A percentile compares a stretch with the other conserved stretches of the same genome.
These are phyloP conservation scores for Pseudachorutes palmiensis DNA, from an alignment of 1,140 invertebrate genomes.

Conservation along the genomic window DNA sequence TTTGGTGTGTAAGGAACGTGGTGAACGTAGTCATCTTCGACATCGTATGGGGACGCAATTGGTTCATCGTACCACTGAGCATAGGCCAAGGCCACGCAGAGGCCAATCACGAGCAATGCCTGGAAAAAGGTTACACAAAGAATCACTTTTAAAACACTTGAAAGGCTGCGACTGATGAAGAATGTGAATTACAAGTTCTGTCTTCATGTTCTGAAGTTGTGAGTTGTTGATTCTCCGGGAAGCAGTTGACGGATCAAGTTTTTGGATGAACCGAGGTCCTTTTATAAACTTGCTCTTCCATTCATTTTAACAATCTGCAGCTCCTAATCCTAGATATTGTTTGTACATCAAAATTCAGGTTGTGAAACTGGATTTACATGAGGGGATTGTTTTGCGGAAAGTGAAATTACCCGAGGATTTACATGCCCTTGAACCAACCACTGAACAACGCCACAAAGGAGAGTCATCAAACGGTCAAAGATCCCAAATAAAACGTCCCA, in stretches of 20 bases:
- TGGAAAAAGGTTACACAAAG: background rate
- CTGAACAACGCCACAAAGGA: background rate
- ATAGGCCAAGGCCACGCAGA: background rate
- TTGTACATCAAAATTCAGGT: background rate
- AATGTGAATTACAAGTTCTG: background rate
- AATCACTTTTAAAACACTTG: background rate
- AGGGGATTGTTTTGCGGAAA: background rate
- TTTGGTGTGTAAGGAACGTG: background rate
- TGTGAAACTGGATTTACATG: conserved; percentile 1
- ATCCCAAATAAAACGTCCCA: background rate
- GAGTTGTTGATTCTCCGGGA: background rate
- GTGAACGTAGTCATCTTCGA: background rate
- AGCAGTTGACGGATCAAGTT: background rate
- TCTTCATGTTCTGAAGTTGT: background rate
- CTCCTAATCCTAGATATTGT: background rate
- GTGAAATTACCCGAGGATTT: background rate
- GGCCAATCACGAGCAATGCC: background rate
- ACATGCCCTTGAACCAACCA: conserved; percentile 4
- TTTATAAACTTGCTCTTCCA: conserved; percentile 2
- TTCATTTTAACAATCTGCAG: background rate
- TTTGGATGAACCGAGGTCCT: background rate
- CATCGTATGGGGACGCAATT: background rate
- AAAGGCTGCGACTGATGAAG: background rate
- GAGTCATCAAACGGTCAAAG: background rate
- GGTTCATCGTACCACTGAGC: conserved; percentile 2